Conservation (phyloP, 2,888 invertebrate genomes). For the Acleris literana region DNA sequence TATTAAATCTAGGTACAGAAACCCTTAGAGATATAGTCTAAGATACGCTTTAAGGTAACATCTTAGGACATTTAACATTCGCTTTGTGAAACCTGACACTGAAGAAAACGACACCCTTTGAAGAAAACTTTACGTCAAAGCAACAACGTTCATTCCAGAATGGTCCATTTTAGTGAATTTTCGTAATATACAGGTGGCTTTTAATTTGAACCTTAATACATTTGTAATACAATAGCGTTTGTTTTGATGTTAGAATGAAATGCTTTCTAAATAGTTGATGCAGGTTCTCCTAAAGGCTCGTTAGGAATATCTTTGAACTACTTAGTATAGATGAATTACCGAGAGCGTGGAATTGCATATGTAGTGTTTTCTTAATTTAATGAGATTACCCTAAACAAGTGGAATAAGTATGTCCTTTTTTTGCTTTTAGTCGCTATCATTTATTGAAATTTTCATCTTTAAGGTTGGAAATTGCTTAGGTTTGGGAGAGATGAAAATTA, state of each 20-base stretch:
- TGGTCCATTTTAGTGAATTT: neutral
- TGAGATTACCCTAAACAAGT: no score
- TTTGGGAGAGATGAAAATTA: no score
- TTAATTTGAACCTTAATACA: neutral
- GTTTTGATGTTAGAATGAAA: neutral
- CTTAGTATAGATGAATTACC: no score
- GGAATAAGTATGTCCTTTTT: no score
- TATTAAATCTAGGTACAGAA: conserved; percentile 3
- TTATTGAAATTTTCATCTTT: no score
- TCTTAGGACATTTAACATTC: conserved; percentile 12
- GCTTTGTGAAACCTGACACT: conserved; percentile 3
- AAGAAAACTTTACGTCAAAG: neutral
- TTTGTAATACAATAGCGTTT: neutral
- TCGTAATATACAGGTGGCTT: neutral
- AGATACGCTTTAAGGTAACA: conserved; percentile 5
- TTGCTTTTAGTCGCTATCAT: no score
- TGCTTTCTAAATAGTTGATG: conserved; percentile 4
- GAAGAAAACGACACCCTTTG: neutral
- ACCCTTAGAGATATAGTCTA: neutral
- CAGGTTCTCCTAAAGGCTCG: neutral
- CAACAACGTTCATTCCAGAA: neutral
- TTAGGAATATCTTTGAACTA: neutral
- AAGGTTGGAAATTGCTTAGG: no score
- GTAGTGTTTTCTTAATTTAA: no score
- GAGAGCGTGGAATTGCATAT: no score